Evolutionary conservation across 2,113 vertebrate genomes (phyloP), one percentile per base, ranked within the genome.

Genomic region (Neogale vison): DNA sequence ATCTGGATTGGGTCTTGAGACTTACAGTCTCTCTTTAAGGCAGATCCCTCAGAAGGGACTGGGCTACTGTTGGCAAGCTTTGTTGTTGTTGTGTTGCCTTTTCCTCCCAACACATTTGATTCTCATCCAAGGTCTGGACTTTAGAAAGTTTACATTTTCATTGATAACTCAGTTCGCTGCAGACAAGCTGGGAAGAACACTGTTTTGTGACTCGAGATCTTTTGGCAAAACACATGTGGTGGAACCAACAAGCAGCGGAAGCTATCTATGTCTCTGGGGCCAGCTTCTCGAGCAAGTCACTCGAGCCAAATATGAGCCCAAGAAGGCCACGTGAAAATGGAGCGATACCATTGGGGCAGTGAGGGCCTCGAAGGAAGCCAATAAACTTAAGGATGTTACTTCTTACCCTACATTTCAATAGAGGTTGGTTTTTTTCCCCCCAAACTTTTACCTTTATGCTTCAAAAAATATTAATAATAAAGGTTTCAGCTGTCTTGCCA

Each of bases 221-320:
- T 95, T 94, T 92, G 94, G 47, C 24, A 42, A 71, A 94, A 52
- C 10, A 26, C 45, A n/a, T 69, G 23, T 63, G 36, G 36, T 85
- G 8, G 81, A 82, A 81, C 55, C 34, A 93, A 50, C 39, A 88
- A 97, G 47, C 81, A 72, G 88, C 63, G 42, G 52, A 94, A 97
- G 86, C 59, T 81, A 93, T 39, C 59, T 81, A 93, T 34, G n/a
- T 86, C 76, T 96, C 47, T 96, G 34, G 71, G 93, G 88, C 52
- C 65, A 88, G 72, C 57, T 97, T 67, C 24, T 94, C 77, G n/a
- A 97, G 36, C 17, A 86, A 34, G 14, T 82, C 86, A 45, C n/a
- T 91, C 3, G 42, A 82, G 29, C 71, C 39, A 86, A 95, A 88
- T 59, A 88, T 45, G 76, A 88, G 5, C 34, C 50, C 42, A 74